A percentile compares a stretch with the other conserved stretches of the same genome.
phyloP scores from a whole-genome alignment of 1,140 invertebrate genomes.

The Gonioctena quinquepunctata region DNA sequence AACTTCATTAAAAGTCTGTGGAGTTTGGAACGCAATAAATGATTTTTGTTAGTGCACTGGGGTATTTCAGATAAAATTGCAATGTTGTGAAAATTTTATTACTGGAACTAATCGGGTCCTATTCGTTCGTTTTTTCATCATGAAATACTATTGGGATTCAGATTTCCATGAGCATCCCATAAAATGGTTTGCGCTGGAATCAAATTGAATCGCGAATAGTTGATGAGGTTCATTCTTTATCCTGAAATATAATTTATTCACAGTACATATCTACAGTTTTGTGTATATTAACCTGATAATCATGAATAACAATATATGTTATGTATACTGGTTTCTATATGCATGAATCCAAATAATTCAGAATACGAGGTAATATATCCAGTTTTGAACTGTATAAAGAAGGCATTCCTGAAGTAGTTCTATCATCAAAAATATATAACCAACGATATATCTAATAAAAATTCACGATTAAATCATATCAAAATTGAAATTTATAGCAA shows the following conservation, averaged over 20 bases:
- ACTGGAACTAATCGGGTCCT: not conserved
- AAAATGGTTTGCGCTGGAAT: not conserved
- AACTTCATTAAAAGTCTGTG: not conserved
- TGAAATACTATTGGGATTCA: not conserved
- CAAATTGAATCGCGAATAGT: not conserved
- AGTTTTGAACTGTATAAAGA: too few species aligned
- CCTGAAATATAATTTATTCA: not conserved
- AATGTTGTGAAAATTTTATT: not conserved
- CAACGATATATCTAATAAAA: too few species aligned
- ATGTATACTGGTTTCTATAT: not conserved
- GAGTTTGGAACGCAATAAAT: not conserved
- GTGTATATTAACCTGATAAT: not conserved
- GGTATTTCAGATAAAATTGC: not conserved
- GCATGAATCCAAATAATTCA: not conserved
- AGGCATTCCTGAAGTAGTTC: too few species aligned
- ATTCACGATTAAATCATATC: too few species aligned
- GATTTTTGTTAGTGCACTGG: not conserved
- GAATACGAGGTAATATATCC: too few species aligned
- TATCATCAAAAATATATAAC: too few species aligned
- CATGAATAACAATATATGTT: not conserved
- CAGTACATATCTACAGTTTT: too few species aligned
- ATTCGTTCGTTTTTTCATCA: not conserved
- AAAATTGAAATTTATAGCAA: too few species aligned
- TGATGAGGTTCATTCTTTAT: too few species aligned
- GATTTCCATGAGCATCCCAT: not conserved